A percentile compares a stretch with the other conserved stretches of the same genome.
phyloP scores from a whole-genome alignment of 2,113 vertebrate genomes.

The Dolichotis patagonum region DNA sequence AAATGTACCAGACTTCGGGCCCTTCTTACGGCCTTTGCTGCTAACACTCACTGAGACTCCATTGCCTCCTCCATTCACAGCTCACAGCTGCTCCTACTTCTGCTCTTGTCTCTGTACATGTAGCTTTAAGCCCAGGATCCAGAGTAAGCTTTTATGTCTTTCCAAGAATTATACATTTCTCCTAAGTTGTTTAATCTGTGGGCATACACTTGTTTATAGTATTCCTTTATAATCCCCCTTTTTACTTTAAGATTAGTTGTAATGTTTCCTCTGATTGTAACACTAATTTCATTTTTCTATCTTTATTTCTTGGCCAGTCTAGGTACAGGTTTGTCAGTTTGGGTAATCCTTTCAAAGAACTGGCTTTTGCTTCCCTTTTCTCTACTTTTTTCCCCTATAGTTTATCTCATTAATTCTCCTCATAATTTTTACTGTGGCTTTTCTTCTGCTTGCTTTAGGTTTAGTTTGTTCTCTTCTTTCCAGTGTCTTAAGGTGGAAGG shows the following conservation, averaged over 20 bases:
- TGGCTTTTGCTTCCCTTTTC: background rate
- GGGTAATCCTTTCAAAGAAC: background rate
- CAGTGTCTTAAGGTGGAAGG: background rate
- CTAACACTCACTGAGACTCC: background rate
- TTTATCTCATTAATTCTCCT: background rate
- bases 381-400: background rate
- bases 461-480: background rate
- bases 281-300: background rate
- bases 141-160: background rate
- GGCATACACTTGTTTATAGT: background rate
- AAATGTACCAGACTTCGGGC: background rate
- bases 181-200: background rate
- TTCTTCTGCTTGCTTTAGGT: background rate
- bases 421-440: background rate
- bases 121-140: background rate
- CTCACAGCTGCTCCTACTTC: background rate
- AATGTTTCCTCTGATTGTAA: background rate
- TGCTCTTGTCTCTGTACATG: background rate
- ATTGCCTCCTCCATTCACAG: background rate
- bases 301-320: background rate
- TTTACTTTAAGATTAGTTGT: background rate
- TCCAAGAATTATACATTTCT: background rate
- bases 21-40: background rate
- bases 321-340: background rate
- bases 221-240: background rate